Conservation (phyloP, 2,797 vertebrate species). For the Leptatherina wallacei region DNA sequence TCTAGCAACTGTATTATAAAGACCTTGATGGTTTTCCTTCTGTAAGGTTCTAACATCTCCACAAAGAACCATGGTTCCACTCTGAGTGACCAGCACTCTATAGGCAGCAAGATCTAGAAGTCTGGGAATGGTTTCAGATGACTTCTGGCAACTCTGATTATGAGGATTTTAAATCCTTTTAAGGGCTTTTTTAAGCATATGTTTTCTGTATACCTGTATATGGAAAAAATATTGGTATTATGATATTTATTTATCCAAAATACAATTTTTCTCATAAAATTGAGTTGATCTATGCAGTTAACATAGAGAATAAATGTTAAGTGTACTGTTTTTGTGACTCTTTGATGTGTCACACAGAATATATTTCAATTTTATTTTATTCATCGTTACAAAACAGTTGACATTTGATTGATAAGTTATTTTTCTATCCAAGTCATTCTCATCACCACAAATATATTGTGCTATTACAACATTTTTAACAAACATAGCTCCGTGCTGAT, state of each 20-base stretch:
- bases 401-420: conserved; percentile 44
- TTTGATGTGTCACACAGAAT: neutral
- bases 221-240: neutral
- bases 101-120: neutral
- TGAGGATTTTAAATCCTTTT: neutral
- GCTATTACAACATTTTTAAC: conserved; percentile 51
- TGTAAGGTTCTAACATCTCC: neutral
- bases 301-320: neutral
- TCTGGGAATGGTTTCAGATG: neutral
- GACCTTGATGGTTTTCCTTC: neutral
- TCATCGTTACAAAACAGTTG: conserved; percentile 13
- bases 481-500: conserved; percentile 45
- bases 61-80: neutral
- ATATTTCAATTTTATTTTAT: conserved; percentile 30
- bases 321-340: neutral
- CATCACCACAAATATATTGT: conserved; percentile 54
- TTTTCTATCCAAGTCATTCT: conserved; percentile 44
- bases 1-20: neutral
- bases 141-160: neutral
- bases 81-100: neutral
- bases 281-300: neutral
- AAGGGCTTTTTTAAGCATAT: neutral
- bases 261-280: neutral
- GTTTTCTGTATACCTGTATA: neutral
- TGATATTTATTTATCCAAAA: neutral